Evolutionary conservation across 2,797 vertebrate genomes (phyloP).

Genomic region (Falco columbarius): DNA sequence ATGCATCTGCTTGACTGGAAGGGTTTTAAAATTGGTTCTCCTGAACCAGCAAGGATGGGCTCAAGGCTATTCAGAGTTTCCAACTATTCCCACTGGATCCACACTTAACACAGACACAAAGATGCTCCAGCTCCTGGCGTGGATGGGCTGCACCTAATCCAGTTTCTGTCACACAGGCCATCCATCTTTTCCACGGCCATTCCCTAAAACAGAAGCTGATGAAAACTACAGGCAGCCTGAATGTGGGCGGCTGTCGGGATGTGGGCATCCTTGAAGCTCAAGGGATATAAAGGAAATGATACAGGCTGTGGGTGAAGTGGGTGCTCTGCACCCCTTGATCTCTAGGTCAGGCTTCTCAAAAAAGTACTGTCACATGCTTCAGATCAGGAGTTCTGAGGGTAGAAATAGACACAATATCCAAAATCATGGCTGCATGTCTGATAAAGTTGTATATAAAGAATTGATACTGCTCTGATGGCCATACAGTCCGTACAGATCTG

Average conservation of each 20-base stretch:
- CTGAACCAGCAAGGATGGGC: not conserved
- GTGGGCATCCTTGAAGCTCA: not conserved
- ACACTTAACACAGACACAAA: not conserved
- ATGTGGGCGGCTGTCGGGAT: not conserved
- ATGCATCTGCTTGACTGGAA: not conserved
- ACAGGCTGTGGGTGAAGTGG: not conserved
- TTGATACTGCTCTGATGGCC: not conserved
- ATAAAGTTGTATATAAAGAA: not conserved
- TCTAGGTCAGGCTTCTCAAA: not conserved
- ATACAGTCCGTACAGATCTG: too few species aligned
- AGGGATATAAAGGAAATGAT: not conserved
- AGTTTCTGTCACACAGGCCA: not conserved
- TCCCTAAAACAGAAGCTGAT: not conserved
- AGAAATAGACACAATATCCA: not conserved
- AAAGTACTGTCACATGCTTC: not conserved
- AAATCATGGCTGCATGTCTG: not conserved
- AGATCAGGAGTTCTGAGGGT: not conserved
- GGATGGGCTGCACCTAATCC: not conserved
- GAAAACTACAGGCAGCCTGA: not conserved
- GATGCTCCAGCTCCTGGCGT: not conserved
- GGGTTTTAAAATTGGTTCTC: not conserved
- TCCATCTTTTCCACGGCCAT: not conserved
- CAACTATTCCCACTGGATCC: not conserved
- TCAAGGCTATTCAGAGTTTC: not conserved
- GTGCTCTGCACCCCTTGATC: not conserved